These are phyloP conservation scores for Anarhynchus alexandrinus DNA, from an alignment of 2,113 vertebrate species.

Conservation along the genomic window DNA sequence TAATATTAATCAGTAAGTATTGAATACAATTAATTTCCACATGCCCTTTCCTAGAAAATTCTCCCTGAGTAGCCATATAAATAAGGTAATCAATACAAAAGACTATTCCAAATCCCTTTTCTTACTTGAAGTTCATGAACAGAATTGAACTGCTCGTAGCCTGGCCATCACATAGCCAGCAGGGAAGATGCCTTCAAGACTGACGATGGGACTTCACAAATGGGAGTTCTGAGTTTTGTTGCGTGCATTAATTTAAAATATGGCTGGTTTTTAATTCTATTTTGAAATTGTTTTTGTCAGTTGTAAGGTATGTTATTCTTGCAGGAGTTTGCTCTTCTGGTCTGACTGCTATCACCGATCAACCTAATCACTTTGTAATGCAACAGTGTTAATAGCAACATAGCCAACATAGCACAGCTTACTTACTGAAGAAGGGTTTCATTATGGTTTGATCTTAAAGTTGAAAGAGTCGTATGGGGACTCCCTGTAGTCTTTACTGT, in stretches of 20 bases:
- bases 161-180: no score
- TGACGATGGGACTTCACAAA: not conserved
- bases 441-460: not conserved
- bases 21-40: no score
- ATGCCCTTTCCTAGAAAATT: no score
- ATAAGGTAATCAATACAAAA: no score
- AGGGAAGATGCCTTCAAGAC: no score
- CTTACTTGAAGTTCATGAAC: no score
- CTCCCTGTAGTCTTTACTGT: not conserved
- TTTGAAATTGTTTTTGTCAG: not conserved
- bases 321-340: not conserved
- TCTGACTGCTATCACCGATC: not conserved
- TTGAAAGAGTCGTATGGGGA: not conserved
- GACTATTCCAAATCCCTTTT: no score
- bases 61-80: no score
- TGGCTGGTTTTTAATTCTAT: not conserved
- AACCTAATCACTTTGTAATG: not conserved
- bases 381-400: not conserved
- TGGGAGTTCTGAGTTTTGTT: not conserved
- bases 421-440: not conserved
- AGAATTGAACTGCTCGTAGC: no score
- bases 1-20: no score
- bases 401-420: not conserved
- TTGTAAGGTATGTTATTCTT: not conserved
- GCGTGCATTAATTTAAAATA: not conserved